phyloP scores from a whole-genome alignment of 2,797 vertebrate genomes.

The Sebastes hubbsi region DNA sequence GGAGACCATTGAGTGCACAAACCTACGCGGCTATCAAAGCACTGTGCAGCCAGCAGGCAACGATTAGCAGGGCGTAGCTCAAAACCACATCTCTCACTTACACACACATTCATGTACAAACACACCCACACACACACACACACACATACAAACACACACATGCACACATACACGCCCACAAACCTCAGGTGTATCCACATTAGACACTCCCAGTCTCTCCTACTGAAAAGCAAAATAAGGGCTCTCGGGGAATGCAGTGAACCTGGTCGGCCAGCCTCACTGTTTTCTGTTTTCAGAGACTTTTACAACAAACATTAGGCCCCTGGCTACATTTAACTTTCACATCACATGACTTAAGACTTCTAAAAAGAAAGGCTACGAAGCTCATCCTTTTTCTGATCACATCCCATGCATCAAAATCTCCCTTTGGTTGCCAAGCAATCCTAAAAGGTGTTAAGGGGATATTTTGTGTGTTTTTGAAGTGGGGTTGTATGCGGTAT shows the following conservation, averaged over 20 bases:
- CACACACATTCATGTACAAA: conserved; percentile 51
- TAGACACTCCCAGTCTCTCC: conserved; percentile 68
- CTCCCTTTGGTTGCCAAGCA: neutral
- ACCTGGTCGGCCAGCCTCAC: conserved; percentile 14
- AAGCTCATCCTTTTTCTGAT: conserved; percentile 1
- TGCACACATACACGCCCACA: conserved; percentile 30
- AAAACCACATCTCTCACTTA: conserved; percentile 75
- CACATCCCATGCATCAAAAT: neutral
- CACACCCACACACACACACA: conserved; percentile 30
- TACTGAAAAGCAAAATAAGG: conserved; percentile 66
- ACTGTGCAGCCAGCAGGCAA: conserved; percentile 75
- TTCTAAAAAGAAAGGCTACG: neutral
- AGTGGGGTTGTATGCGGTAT: too few relatives aligned
- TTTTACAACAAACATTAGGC: conserved; percentile 40
- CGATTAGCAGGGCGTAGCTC: conserved; percentile 81
- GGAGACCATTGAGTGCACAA: conserved; percentile 71
- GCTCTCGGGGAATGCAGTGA: conserved; percentile 35
- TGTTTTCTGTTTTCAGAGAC: conserved; percentile 50
- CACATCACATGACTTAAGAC: neutral
- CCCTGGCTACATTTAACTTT: conserved; percentile 15
- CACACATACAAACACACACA: conserved; percentile 50
- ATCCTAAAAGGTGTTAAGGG: neutral
- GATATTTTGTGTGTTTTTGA: too few relatives aligned
- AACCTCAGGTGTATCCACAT: conserved; percentile 80
- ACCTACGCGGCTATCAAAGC: conserved; percentile 77